Evolutionary conservation across 2,797 vertebrate species (phyloP).

Genomic region (Syngnathus rostellatus): DNA sequence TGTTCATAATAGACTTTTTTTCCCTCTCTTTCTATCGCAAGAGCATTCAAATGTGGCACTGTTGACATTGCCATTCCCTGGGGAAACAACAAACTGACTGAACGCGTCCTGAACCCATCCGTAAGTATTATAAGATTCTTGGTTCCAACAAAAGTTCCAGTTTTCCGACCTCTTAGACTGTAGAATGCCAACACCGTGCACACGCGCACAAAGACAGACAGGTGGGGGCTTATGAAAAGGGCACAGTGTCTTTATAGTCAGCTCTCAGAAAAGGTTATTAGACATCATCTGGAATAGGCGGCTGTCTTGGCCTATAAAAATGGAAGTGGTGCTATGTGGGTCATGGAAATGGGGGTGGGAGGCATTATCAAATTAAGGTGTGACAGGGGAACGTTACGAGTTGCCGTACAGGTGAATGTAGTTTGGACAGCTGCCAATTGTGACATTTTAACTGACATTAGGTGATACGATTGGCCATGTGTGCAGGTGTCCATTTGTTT

Average conservation of each 20-base stretch:
- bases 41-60: background rate
- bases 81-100: background rate
- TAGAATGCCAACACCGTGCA: background rate
- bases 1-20: background rate
- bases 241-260: conserved; percentile 65
- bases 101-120: background rate
- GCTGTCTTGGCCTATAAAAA: conserved; percentile 53
- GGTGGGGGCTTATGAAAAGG: conserved; percentile 63
- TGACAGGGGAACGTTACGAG: conserved; percentile 48
- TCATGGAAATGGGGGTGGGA: conserved; percentile 11
- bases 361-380: conserved; percentile 42
- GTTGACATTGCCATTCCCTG: background rate
- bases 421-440: conserved; percentile 65
- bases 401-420: conserved; percentile 57
- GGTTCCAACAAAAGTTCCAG: background rate
- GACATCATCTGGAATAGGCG: conserved; percentile 63
- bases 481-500: conserved; percentile 36
- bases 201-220: conserved; percentile 27
- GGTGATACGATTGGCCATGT: conserved; percentile 38
- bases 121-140: background rate
- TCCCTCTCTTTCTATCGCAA: background rate
- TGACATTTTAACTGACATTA: conserved; percentile 67
- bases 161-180: background rate
- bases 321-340: conserved; percentile 18
- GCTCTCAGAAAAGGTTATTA: conserved; percentile 71